Base-by-base conservation (phyloP, 2,113 vertebrate species). In the Cervus canadensis region DNA sequence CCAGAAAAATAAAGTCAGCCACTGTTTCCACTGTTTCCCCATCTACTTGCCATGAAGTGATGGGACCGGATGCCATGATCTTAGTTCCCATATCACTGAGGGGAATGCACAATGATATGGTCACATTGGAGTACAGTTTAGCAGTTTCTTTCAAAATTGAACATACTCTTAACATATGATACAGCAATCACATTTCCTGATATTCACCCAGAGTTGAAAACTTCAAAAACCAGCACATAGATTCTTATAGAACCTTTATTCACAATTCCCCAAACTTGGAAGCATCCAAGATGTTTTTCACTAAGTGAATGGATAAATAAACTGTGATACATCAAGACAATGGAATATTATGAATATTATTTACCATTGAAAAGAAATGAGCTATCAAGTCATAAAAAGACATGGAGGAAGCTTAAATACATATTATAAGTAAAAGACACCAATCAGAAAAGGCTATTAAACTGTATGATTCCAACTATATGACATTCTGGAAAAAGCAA, bases 1-100 rank as follows among this genome's bases (percentile, higher is more conserved):
- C n/a, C n/a, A 5, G 0, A 0, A 36, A 71, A 21, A 71, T 71
- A 36, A 23, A 71, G 4, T 71, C 64, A 12, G n/a, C 9, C 64
- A 36, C 64, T 71, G n/a, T 71, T 26, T 59, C 57, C 57, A 59
- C 57, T 59, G 57, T 59, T 71, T 36, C 19, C 64, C 64, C 17
- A 36, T 71, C 9, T 71, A 11, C 36, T 36, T 71, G 17, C n/a
- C 64, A 71, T 23, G n/a, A 71, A 71, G 17, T 71, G 17, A 36
- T 36, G n/a, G 64, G n/a, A 71, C 17, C 2, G 0, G 64, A 36
- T 36, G 64, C 64, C 64, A 21, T 71, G 64, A 71, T 21, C 64
- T 71, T 71, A 52, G 33, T 9, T 56, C 17, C 54, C 48, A 7
- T 83, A 67, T 17, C 82, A 21, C 48, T 67, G n/a, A 28, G 25